A percentile compares a stretch with the other conserved stretches of the same genome.
phyloP scores from a whole-genome alignment of 2,113 vertebrate genomes.

The Pipa parva region DNA sequence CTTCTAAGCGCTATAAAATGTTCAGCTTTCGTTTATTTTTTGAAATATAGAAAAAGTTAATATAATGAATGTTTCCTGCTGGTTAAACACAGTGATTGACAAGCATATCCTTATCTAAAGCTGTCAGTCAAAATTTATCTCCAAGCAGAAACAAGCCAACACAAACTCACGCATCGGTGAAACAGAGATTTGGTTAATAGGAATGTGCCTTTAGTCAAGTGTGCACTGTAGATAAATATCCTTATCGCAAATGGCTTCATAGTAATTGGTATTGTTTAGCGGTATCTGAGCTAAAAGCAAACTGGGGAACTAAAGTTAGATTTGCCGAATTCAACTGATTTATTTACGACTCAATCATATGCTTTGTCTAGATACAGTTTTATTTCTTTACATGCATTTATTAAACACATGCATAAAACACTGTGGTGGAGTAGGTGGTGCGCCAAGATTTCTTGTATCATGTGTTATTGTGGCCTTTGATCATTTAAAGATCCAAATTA shows the following conservation, averaged over 20 bases:
- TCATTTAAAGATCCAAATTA: no score
- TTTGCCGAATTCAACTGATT: background rate
- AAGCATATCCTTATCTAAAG: constrained; percentile 27
- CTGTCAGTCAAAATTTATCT: constrained; percentile 38
- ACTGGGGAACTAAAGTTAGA: background rate
- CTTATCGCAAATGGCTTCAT: constrained; percentile 9
- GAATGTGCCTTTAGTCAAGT: constrained; percentile 9
- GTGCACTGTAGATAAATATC: constrained; percentile 27
- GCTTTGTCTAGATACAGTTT: no score
- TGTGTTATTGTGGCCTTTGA: no score
- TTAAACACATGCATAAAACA: background rate
- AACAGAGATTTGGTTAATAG: constrained; percentile 1
- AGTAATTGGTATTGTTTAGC: constrained; percentile 28
- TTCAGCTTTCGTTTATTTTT: no score
- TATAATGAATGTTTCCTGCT: background rate
- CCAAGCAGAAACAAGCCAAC: constrained; percentile 16
- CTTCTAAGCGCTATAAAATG: no score
- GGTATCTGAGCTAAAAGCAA: constrained; percentile 8
- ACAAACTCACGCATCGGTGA: constrained; percentile 19
- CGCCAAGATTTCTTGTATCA: no score
- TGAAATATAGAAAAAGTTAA: no score
- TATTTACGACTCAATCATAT: background rate
- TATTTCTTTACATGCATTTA: background rate
- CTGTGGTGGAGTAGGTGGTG: no score
- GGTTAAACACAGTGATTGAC: background rate